These are phyloP conservation scores for Dyspetes luteomarginatus DNA, from an alignment of 2,888 invertebrate genomes.

Conservation along the genomic window DNA sequence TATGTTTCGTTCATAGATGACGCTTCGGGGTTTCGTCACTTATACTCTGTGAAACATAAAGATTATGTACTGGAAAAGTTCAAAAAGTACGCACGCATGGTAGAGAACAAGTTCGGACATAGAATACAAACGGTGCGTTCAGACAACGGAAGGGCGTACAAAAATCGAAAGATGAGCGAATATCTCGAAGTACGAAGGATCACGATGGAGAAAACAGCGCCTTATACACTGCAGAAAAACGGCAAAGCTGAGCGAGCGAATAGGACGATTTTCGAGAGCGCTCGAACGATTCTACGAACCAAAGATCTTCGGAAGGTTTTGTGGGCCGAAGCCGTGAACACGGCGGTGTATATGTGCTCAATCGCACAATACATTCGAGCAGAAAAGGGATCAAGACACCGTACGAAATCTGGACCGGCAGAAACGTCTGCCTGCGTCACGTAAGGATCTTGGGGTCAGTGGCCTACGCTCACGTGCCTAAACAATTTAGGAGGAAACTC, in stretches of 20 bases:
- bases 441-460: too few species aligned
- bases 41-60: constrained; percentile 55
- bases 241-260: constrained; percentile 74
- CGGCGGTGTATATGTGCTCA: too few species aligned
- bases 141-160: constrained; percentile 46
- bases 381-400: too few species aligned
- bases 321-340: constrained; percentile 75
- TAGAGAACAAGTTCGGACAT: constrained; percentile 53
- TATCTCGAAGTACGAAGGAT: constrained; percentile 69
- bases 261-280: constrained; percentile 70
- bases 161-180: constrained; percentile 45
- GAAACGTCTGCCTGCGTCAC: too few species aligned
- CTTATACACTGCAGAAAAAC: constrained; percentile 73
- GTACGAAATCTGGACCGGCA: too few species aligned
- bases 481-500: too few species aligned
- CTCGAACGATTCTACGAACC: constrained; percentile 70
- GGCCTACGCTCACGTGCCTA: too few species aligned
- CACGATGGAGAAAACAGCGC: constrained; percentile 63
- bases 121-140: constrained; percentile 41
- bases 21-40: constrained; percentile 38
- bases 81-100: constrained; percentile 45
- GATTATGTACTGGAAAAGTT: constrained; percentile 60
- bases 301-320: constrained; percentile 65
- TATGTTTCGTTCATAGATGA: constrained; percentile 56
- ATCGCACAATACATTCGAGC: too few species aligned